phyloP scores from a whole-genome alignment of 2,113 vertebrate species.

The Addax nasomaculatus region DNA sequence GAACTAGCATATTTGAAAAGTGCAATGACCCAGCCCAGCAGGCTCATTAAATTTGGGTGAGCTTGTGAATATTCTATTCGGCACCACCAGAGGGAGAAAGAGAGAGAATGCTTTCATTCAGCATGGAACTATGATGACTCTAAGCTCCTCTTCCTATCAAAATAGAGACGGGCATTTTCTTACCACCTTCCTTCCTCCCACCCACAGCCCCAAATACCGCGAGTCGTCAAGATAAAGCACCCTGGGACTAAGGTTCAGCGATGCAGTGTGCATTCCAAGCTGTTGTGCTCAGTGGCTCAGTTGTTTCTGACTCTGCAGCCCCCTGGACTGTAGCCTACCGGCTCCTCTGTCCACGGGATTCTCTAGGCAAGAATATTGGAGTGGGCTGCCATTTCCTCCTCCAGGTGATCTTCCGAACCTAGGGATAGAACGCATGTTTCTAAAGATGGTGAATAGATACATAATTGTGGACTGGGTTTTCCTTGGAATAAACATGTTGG shows the following conservation, averaged over 20 bases:
- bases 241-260: neutral
- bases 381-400: neutral
- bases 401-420: neutral
- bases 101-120: neutral
- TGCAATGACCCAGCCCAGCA: slow-evolving; percentile 1
- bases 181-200: neutral
- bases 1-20: slow-evolving; percentile 24
- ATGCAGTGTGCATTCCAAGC: neutral
- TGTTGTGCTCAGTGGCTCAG: neutral
- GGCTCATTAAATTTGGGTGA: neutral
- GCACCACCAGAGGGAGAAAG: neutral
- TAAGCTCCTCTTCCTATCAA: neutral
- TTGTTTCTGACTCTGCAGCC: neutral
- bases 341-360: neutral
- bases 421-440: neutral
- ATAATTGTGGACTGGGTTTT: neutral
- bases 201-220: neutral
- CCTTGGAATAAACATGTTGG: neutral
- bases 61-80: neutral
- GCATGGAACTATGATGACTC: neutral
- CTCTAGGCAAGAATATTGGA: neutral
- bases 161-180: neutral
- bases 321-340: neutral
- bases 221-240: neutral
- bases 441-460: neutral